Base-by-base conservation (phyloP, 2,113 vertebrate genomes). In the Halcyon senegalensis region DNA sequence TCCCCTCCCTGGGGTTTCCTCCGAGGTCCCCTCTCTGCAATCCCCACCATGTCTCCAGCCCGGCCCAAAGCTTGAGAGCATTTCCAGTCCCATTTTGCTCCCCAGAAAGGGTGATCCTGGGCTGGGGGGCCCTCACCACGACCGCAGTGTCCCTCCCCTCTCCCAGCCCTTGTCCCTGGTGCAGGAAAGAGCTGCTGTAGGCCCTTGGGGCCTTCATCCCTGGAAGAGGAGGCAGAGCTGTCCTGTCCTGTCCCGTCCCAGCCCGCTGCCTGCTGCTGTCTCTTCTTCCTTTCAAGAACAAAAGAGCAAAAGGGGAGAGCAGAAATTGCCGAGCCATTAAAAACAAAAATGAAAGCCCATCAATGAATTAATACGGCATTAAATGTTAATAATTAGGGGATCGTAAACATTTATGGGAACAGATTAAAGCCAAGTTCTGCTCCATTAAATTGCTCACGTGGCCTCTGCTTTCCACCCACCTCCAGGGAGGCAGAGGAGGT, bases 321-420 rank as follows among this genome's bases (percentile, higher is more conserved):
- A 91, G 89, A 64, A 94, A 93, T n/a, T 66, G 93, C 68, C 11
- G 50, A 96, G 93, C 87, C 75, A 81, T 93, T 96, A 81, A 87
- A 94, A 95, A 60, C 10, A 81, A 48, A 97, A 96, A 62, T 39
- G 89, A 90, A 95, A 94, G 70, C 87, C 82, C 94, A 94, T 94
- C 92, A 84, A 82, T 82, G 93, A 94, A 97, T 96, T 97, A 95
- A 95, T 94, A 94, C 16, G 23, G 64, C 95, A 96, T 95, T 96
- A 95, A 94, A 96, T 86, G 96, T 94, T 97, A 95, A 96, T 97
- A 97, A 97, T 97, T 93, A 96, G 86, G 84, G 55, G 50, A 88
- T 74, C 88, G 39, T 94, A 96, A 97, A 93, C 90, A 68, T 97
- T 97, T 96, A 96, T 93, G 95, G 90, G 89, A 97, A 58, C 72